A percentile compares a stretch with the other conserved stretches of the same genome.
Evolutionary conservation across 2,113 vertebrate genomes (phyloP).

Genomic region (Mirza zaza): DNA sequence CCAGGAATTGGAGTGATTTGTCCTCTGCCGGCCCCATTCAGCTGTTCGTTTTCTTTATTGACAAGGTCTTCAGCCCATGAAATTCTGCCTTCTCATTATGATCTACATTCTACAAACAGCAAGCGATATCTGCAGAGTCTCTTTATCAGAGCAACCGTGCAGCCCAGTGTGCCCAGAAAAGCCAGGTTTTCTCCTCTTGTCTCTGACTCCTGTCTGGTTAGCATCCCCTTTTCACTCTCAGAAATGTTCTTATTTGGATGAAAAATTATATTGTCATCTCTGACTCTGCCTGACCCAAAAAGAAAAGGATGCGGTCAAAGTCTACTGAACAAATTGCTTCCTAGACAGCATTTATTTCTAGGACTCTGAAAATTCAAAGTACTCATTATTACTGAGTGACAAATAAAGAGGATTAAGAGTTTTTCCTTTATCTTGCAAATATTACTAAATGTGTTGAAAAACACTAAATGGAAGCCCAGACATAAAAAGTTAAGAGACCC

Average conservation of each 20-base stretch:
- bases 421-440: conserved; percentile 22
- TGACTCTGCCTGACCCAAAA: neutral
- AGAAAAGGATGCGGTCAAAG: neutral
- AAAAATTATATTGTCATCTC: neutral
- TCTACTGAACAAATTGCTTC: neutral
- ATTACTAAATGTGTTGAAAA: neutral
- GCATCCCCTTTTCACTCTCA: neutral
- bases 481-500: neutral
- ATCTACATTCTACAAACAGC: neutral
- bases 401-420: neutral
- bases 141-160: neutral
- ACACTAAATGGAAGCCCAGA: neutral
- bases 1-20: neutral
- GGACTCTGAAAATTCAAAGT: neutral
- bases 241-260: neutral
- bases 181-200: neutral
- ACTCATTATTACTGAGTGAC: neutral
- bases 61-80: neutral
- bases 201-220: neutral
- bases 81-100: neutral
- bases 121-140: neutral
- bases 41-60: neutral
- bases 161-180: neutral
- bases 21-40: neutral
- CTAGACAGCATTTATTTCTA: conserved; percentile 31